Evolutionary conservation across 2,888 invertebrate species (phyloP).

Genomic region (Troilus luridus): DNA sequence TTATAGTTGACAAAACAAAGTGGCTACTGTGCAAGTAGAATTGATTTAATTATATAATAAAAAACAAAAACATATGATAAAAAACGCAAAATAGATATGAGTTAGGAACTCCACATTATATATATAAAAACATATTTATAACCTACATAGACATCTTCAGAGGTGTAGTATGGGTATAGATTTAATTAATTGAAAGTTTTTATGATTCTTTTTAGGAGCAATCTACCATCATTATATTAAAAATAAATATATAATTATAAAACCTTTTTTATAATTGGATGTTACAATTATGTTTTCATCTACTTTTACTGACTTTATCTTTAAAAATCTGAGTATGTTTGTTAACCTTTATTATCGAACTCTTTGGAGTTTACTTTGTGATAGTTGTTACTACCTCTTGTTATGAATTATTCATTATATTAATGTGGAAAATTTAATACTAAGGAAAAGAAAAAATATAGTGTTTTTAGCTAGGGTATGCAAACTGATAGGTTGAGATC

Average conservation of each 20-base stretch:
- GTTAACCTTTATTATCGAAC: background rate
- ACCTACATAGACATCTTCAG: no score
- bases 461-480: no score
- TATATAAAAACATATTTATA: no score
- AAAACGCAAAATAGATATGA: no score
- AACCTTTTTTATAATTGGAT: background rate
- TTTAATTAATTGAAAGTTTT: background rate
- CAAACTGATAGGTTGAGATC: no score
- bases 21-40: no score
- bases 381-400: conserved; percentile 21
- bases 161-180: background rate
- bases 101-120: no score
- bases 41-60: no score
- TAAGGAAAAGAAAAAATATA: no score
- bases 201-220: background rate
- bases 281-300: background rate
- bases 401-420: background rate
- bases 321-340: background rate
- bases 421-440: no score
- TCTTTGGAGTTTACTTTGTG: background rate
- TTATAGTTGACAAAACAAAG: no score
- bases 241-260: background rate
- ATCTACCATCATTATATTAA: background rate
- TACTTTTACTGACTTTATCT: background rate
- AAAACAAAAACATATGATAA: no score